Percentiles rank a stretch among this genome's conserved stretches.
phyloP scores from a whole-genome alignment of 2,888 invertebrate genomes.

The Rugalucina vietnamica region DNA sequence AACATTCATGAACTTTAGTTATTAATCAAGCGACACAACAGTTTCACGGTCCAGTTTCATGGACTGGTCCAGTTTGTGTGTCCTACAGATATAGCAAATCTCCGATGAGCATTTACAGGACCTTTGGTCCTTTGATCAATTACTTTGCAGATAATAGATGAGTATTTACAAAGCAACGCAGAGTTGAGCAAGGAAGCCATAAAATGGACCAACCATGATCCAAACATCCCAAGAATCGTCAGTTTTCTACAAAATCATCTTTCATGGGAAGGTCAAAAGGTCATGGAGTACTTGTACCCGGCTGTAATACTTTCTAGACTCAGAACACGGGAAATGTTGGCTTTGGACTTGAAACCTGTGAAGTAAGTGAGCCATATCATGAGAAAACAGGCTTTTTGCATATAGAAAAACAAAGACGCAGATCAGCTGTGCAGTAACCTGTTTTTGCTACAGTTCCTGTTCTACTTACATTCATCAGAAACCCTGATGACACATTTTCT shows the following conservation, averaged over 20 bases:
- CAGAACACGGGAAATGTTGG: not conserved
- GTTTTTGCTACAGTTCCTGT: too few relatives aligned
- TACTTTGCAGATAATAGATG: constrained; percentile 39
- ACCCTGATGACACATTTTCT: too few relatives aligned
- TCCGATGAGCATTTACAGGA: too few relatives aligned
- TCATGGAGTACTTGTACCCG: not conserved
- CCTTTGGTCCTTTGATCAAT: too few relatives aligned
- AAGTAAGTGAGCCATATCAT: not conserved
- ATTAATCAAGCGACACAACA: too few relatives aligned
- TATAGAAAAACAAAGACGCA: too few relatives aligned
- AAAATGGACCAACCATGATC: constrained; percentile 1
- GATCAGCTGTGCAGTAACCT: too few relatives aligned
- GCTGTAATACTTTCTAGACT: not conserved
- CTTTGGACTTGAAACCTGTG: not conserved
- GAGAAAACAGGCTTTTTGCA: too few relatives aligned
- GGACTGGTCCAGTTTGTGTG: too few relatives aligned
- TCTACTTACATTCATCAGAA: too few relatives aligned
- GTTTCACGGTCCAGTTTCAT: too few relatives aligned
- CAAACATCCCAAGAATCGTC: not conserved
- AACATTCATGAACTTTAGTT: too few relatives aligned
- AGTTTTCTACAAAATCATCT: not conserved
- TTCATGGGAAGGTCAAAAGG: not conserved
- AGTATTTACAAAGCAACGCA: constrained; percentile 10
- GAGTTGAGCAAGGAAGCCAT: not conserved
- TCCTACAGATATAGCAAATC: not conserved